Evolutionary conservation across 2,113 vertebrate species (phyloP).

Genomic region (Tachysurus fulvidraco): DNA sequence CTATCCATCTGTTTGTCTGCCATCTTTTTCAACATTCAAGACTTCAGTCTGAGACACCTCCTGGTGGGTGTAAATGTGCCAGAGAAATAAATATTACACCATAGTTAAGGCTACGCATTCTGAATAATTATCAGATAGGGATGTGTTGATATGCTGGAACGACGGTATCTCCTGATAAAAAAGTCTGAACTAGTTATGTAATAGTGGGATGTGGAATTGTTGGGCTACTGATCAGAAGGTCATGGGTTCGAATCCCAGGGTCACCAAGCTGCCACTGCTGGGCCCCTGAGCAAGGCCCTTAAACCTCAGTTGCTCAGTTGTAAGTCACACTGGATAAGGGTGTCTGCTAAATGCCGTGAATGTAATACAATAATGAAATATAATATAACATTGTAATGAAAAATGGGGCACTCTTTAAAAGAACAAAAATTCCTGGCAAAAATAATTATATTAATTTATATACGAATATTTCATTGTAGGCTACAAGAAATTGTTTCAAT

Average conservation of each 20-base stretch:
- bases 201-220: too few relatives aligned
- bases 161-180: not conserved
- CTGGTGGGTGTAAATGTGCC: slow-evolving; percentile 25
- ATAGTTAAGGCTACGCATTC: not conserved
- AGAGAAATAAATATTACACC: slow-evolving; percentile 12
- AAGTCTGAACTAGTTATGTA: not conserved
- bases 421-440: not conserved
- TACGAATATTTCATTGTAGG: not conserved
- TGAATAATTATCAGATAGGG: not conserved
- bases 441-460: not conserved
- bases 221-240: too few relatives aligned
- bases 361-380: too few relatives aligned
- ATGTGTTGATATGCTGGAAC: not conserved
- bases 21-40: not conserved
- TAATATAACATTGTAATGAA: too few relatives aligned
- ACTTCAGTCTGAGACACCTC: not conserved
- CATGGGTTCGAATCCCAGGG: too few relatives aligned
- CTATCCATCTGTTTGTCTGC: slow-evolving; percentile 12
- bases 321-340: too few relatives aligned
- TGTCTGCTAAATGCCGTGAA: too few relatives aligned
- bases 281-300: too few relatives aligned
- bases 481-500: not conserved
- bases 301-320: too few relatives aligned
- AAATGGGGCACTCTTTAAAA: not conserved
- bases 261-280: too few relatives aligned